Evolutionary conservation across 1,140 invertebrate species (phyloP).

Genomic region (Drosophila pectinifera): DNA sequence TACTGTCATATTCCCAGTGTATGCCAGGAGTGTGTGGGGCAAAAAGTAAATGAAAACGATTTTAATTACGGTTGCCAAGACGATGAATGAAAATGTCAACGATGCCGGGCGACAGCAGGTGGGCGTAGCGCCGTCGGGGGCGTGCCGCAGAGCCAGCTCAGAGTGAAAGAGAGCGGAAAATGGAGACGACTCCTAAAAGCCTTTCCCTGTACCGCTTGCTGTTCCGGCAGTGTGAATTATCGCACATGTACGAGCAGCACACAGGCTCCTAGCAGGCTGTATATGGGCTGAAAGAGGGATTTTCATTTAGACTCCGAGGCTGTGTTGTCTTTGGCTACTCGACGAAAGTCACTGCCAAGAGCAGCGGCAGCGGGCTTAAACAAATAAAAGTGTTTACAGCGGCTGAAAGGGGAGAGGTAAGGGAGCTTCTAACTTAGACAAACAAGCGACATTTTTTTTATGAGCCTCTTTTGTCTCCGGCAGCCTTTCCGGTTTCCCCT

Average conservation of each 20-base stretch:
- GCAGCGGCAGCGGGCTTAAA: conserved; percentile 54
- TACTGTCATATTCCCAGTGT: conserved; percentile 3
- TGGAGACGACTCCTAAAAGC: conserved; percentile 61
- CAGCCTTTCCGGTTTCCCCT: conserved; percentile 24
- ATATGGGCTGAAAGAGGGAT: conserved; percentile 44
- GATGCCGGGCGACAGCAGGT: conserved; percentile 63
- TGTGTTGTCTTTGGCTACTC: conserved; percentile 56
- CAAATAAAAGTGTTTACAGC: conserved; percentile 64
- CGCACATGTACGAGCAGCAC: conserved; percentile 30
- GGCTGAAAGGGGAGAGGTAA: conserved; percentile 7
- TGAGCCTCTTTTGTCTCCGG: conserved; percentile 58
- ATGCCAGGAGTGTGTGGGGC: conserved; percentile 26
- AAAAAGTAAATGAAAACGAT: conserved; percentile 85
- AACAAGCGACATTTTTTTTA: conserved; percentile 78
- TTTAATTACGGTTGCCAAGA: conserved; percentile 85
- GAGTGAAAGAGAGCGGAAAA: conserved; percentile 33
- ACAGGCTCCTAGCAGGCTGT: not conserved
- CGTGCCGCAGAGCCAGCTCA: not conserved
- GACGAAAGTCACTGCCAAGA: conserved; percentile 78
- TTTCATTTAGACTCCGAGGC: conserved; percentile 26
- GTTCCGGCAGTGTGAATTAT: conserved; percentile 64
- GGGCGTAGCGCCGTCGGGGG: conserved; percentile 36
- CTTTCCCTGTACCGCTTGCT: conserved; percentile 64
- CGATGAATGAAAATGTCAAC: conserved; percentile 85
- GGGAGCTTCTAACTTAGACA: conserved; percentile 56